Base-by-base conservation (phyloP, 2,888 invertebrate species). In the Acleris laterana region DNA sequence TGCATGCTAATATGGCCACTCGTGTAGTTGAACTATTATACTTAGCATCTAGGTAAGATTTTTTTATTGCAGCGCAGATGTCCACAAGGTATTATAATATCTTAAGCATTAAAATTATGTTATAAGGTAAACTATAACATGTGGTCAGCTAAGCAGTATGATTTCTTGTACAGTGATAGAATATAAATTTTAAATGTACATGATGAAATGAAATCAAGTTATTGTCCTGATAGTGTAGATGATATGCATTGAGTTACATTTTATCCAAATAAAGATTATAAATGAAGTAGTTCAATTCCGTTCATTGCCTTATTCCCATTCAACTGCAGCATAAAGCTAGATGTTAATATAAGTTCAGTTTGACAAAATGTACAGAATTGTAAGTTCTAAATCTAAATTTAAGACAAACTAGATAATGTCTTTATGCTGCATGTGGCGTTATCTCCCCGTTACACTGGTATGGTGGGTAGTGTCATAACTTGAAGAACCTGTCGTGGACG, bases 11-110 rank as follows among this genome's bases (percentile, higher is more conserved):
- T 32, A 19, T 38, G 20, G 65, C 58, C 65, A 80, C 79, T 71
- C 75, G 76, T 73, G 80, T 83, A 82, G 81, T 84, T 84, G 82
- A 68, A 58, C 65, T 42, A 68, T 78, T 78, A 78, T 84, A 82
- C 78, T 86, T 87, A 89, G 87, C 77, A 80, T 82, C 82, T 88
- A 89, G 88, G 88, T 79, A 81, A 86, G 80, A 79, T 85, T 87
- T 83, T 87, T 87, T 88, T 87, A 71, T 79, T 74, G 78, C 77
- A 83, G 80, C 81, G 81, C 77, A 77, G 55, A 60, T 48, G 53
- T 55, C 60, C 53, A 64, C 64, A 65, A 65, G 42, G 56, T 60
- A 60, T 55, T 55, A 46, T 42, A 48, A 60, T 53, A 60, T 61
- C 65, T 65, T 65, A 65, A 65, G 65, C 60, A 61, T 60, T 44